Evolutionary conservation across 1,140 invertebrate species (phyloP), one percentile per base, ranked within the genome.

Genomic region (Acromyrmex heyeri): DNA sequence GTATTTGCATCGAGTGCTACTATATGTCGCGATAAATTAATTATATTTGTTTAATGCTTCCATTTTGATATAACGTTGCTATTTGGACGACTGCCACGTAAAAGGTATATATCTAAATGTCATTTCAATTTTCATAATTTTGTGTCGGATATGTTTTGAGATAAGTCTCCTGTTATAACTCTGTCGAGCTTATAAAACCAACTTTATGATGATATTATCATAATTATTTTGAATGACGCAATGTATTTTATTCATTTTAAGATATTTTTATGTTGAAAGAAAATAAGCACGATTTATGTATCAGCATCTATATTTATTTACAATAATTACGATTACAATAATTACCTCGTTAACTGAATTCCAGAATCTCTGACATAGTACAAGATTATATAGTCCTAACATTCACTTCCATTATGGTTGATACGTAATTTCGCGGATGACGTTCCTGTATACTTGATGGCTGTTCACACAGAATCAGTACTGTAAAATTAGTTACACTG

Each of bases 401-500:
- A 57, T 79, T 69, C 21, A 70, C 64, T 27, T 81, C n/a, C 24
- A 57, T 57, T 59, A 59, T 18, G 8, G 34, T 44, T 57, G n/a
- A 83, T 83, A 61, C 27, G 14, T 75, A 48, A 69, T 69, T 50
- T 50, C 12, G 27, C n/a, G 16, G 57, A 27, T 72, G 65, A 82
- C 38, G 55, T 75, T 69, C 14, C 12, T 62, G 18, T 50, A 24
- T 62, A 30, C 38, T 75, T 83, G 38, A 83, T 61, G 44, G 38
- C 24, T 62, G 55, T 50, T 73, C 79, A 18, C 69, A 75, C 24
- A 48, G 67, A 82, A 82, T 82, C 79, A 61, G 79, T 73, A 83
- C 53, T 73, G 57, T 75, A 83, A 62, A 83, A 83, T 83, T 83
- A 83, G 79, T 73, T 62, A 24, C 53, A 5, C 79, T 34, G 55